Percentiles rank a stretch among this genome's conserved stretches.
These are phyloP conservation scores for Paracentrotus lividus DNA, from an alignment of 53 echinoderm and acorn worm genomes.

Conservation along the genomic window DNA sequence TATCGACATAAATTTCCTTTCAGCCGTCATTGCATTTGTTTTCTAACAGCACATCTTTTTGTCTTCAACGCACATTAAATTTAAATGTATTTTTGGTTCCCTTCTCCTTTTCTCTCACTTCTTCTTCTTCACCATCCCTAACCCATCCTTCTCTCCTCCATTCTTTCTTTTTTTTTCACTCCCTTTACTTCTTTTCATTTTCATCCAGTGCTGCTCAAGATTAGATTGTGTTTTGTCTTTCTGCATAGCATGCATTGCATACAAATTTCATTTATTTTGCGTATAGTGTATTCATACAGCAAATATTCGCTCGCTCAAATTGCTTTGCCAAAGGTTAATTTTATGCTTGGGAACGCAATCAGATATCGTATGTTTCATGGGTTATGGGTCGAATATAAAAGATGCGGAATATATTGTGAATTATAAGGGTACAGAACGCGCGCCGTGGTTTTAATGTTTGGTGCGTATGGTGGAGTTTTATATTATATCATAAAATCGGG, in stretches of 20 bases:
- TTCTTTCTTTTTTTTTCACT: not conserved
- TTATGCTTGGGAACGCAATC: conserved; percentile 26
- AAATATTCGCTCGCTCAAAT: conserved; percentile 29
- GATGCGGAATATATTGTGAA: not conserved
- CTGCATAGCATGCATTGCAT: conserved; percentile 9
- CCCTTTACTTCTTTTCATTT: not conserved
- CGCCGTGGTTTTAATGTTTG: not conserved
- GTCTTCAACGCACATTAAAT: too few species aligned
- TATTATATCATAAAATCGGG: too few species aligned
- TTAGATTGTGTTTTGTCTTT: conserved; percentile 48
- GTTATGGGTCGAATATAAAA: not conserved
- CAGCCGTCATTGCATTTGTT: too few species aligned
- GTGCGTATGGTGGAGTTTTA: too few species aligned
- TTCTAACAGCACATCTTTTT: too few species aligned
- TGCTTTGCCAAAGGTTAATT: conserved; percentile 50
- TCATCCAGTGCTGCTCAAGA: not conserved
- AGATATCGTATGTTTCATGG: conserved; percentile 23
- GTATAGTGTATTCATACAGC: not conserved
- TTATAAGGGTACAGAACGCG: not conserved
- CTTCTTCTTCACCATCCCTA: not conserved
- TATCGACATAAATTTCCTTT: too few species aligned
- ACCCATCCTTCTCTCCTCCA: not conserved
- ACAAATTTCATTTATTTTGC: conserved; percentile 17
- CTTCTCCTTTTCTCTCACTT: not conserved
- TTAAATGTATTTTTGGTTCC: too few species aligned